These are phyloP conservation scores for Leucoraja ocellata DNA, from an alignment of 2,797 vertebrate species.

Conservation along the genomic window DNA sequence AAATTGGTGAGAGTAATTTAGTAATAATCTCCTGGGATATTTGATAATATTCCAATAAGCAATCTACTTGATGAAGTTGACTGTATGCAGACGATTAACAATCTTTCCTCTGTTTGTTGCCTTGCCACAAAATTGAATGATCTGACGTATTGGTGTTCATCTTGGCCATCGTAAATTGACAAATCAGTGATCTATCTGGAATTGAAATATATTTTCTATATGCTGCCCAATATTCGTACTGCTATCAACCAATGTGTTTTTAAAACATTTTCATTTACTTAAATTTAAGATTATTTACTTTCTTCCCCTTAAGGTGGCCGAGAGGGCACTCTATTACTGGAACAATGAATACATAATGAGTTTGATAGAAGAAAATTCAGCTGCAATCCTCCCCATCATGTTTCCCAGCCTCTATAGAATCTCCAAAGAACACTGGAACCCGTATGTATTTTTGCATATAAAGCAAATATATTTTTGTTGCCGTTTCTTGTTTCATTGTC, in stretches of 20 bases:
- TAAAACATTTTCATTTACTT: neutral
- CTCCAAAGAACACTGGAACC: constrained; percentile 99
- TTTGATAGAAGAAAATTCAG: constrained; percentile 97
- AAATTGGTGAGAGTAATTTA: neutral
- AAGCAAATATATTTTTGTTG: constrained; percentile 38
- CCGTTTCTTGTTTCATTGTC: neutral
- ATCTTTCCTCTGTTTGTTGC: neutral
- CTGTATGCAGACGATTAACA: neutral
- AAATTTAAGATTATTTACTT: constrained; percentile 40
- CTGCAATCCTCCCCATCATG: constrained; percentile 98
- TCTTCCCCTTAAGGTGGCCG: constrained; percentile 72
- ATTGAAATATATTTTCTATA: neutral
- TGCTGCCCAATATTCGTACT: neutral
- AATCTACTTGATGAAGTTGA: neutral
- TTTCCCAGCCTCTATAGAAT: constrained; percentile 97
- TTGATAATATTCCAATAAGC: neutral
- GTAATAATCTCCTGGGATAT: neutral
- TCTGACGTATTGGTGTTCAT: no score
- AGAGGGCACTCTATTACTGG: constrained; percentile 96
- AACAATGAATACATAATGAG: constrained; percentile 99
- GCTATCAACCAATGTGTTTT: no score
- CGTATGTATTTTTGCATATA: constrained; percentile 64
- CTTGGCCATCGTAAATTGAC: neutral
- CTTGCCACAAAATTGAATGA: neutral
- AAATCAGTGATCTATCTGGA: neutral